Conservation (phyloP, 2,888 invertebrate species). For the Chironomus tentans region DNA sequence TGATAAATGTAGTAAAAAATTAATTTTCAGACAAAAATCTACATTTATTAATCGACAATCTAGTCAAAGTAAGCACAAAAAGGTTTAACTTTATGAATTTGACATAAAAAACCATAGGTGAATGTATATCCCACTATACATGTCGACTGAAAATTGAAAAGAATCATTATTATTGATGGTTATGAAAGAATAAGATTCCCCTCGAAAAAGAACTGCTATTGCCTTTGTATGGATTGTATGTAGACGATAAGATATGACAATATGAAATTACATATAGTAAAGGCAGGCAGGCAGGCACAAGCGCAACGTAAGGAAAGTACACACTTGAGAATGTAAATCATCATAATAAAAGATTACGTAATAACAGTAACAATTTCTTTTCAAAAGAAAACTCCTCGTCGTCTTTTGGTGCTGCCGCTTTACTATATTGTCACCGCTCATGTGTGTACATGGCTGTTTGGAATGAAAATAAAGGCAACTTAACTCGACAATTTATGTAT, state of each 20-base stretch:
- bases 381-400: neutral
- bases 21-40: too few relatives aligned
- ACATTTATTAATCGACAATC: too few relatives aligned
- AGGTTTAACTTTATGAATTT: too few relatives aligned
- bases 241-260: neutral
- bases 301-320: neutral
- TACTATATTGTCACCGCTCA: too few relatives aligned
- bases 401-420: too few relatives aligned
- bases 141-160: neutral
- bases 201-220: too few relatives aligned
- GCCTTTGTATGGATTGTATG: neutral
- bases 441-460: too few relatives aligned
- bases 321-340: neutral
- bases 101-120: too few relatives aligned
- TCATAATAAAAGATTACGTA: neutral
- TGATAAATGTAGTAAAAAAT: too few relatives aligned
- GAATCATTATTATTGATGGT: neutral
- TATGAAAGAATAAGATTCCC: neutral
- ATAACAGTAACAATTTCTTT: neutral
- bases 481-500: constrained; percentile 14
- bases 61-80: too few relatives aligned
- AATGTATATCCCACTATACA: neutral
- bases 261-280: neutral
- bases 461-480: neutral
- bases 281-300: neutral